phyloP scores from a whole-genome alignment of 2,888 invertebrate species.

The Neoascia interrupta region DNA sequence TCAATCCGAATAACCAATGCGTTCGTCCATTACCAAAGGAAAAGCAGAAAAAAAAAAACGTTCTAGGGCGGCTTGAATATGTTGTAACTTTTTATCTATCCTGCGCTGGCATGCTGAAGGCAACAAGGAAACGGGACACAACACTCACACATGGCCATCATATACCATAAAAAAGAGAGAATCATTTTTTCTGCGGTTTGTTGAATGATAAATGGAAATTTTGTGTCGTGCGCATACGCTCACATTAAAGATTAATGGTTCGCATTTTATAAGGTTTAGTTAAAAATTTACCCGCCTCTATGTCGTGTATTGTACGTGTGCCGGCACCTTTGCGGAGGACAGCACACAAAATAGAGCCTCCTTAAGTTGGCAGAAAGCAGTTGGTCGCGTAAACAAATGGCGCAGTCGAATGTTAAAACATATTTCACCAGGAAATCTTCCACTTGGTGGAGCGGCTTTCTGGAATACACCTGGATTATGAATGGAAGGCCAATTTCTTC shows the following conservation, averaged over 20 bases:
- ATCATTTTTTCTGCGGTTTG: slow-evolving; percentile 20
- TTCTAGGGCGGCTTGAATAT: slow-evolving; percentile 29
- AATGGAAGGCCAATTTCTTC: slow-evolving; percentile 24
- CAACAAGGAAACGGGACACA: slow-evolving; percentile 4
- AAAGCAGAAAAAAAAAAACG: too few relatives aligned
- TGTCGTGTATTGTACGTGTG: background rate
- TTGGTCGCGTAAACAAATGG: slow-evolving; percentile 46
- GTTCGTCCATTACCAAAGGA: slow-evolving; percentile 32
- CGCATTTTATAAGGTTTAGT: slow-evolving; percentile 56
- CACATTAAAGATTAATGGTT: slow-evolving; percentile 63
- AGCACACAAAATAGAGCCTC: too few relatives aligned
- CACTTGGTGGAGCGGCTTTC: slow-evolving; percentile 13
- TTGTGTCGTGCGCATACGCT: slow-evolving; percentile 53
- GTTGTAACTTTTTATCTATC: slow-evolving; percentile 42
- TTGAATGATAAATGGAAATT: slow-evolving; percentile 57
- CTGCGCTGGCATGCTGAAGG: background rate
- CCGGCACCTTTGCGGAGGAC: slow-evolving; percentile 22
- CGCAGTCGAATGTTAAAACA: slow-evolving; percentile 33
- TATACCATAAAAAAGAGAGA: background rate
- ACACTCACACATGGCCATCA: slow-evolving; percentile 1
- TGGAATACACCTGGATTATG: slow-evolving; percentile 29
- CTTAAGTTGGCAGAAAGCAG: slow-evolving; percentile 17
- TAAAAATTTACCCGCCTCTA: slow-evolving; percentile 36
- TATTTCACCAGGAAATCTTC: slow-evolving; percentile 14
- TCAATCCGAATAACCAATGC: slow-evolving; percentile 60